Evolutionary conservation across 2,888 invertebrate species (phyloP), one percentile per base, ranked within the genome.

Genomic region (Synergus japonicus): DNA sequence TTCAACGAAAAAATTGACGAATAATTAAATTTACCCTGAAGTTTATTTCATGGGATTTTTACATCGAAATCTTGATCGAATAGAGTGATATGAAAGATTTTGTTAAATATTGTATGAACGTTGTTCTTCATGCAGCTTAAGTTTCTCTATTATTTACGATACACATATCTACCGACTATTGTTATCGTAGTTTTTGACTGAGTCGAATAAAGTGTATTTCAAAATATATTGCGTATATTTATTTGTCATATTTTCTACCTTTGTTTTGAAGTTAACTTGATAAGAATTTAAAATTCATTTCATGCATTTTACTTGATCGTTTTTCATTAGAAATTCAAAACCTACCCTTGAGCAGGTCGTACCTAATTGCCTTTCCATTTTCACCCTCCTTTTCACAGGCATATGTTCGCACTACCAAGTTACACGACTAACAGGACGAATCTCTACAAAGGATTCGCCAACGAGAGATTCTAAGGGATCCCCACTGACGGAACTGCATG

Each of bases 111-210:
- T 49, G 12, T 60, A 22, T 60, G 10, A 10, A 60, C 29, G n/a
- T 29, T 49, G 18, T 67, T 69, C 15, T 69, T 73, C 49, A 60
- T 73, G 9, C n/a, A 37, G 46, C 46, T 44, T 73, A 9, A 54
- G 37, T 79, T 79, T 63, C 76, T 81, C 82, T 80, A 84, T 87
- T 86, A 90, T 90, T 91, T 90, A 89, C 87, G 87, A 90, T 89
- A 89, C 88, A 91, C 90, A 92, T 91, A 91, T 91, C 89, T 89
- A 90, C 88, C 88, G 88, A 90, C 87, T 91, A 91, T 91, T 92
- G 91, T 91, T 91, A 91, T 88, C 88, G 91, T 91, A 91, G 91
- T 91, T 91, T 91, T 91, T 91, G 90, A 92, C 89, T 88, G 89
- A 85, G 89, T 90, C 91, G 89, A 92, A 91, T 91, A 90, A 90